phyloP scores from a whole-genome alignment of 1,140 invertebrate genomes.

The Bombus cullumanus region DNA sequence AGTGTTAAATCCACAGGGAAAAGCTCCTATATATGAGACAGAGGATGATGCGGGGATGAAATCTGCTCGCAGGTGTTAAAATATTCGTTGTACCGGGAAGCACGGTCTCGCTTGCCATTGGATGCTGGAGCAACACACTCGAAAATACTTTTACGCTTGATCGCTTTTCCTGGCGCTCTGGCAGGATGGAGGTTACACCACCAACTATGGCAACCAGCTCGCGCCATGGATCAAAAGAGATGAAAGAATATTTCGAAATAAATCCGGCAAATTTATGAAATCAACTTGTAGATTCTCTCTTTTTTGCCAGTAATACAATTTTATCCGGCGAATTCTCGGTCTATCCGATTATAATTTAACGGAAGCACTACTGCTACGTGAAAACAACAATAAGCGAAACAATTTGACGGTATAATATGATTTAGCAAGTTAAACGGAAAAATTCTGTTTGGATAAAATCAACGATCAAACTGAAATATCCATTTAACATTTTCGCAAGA shows the following conservation, averaged over 20 bases:
- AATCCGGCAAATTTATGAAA: background rate
- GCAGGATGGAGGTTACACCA: conserved; percentile 9
- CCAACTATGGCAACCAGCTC: background rate
- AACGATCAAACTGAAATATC: background rate
- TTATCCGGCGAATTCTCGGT: background rate
- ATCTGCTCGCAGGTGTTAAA: conserved; percentile 43
- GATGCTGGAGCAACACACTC: conserved; percentile 14
- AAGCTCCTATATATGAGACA: conserved; percentile 30
- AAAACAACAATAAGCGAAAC: background rate
- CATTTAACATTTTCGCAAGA: background rate
- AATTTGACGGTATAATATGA: background rate
- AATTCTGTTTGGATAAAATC: background rate
- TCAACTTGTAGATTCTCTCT: background rate
- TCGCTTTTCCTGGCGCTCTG: background rate
- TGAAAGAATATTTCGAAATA: background rate
- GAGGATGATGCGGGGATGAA: conserved; percentile 16
- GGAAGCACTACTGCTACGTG: background rate
- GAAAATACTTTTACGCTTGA: conserved; percentile 46
- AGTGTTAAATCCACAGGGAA: conserved; percentile 61
- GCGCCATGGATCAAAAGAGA: background rate
- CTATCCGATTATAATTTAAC: background rate
- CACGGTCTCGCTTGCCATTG: background rate
- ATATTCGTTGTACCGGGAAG: conserved; percentile 44
- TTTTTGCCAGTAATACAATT: background rate
- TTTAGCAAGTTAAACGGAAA: background rate